A percentile compares a stretch with the other conserved stretches of the same genome.
phyloP scores from a whole-genome alignment of 2,797 vertebrate species.

The Melanotaenia pygmaea region DNA sequence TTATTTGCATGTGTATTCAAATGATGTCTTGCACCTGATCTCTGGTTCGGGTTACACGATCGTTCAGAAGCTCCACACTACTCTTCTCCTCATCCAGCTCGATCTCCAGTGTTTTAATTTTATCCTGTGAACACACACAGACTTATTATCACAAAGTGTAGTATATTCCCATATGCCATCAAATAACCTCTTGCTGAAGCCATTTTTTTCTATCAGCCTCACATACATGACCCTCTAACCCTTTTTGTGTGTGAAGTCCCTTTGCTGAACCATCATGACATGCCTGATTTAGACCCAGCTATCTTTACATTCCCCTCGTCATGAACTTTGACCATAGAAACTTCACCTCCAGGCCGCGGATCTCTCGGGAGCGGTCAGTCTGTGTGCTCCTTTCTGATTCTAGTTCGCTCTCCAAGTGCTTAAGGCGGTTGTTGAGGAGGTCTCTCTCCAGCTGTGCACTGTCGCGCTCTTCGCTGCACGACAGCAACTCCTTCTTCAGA shows the following conservation, averaged over 20 bases:
- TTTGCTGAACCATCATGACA: background rate
- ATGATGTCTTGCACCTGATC: slow-evolving; percentile 87
- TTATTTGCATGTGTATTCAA: slow-evolving; percentile 54
- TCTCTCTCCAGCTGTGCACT: slow-evolving; percentile 87
- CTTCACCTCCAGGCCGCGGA: slow-evolving; percentile 90
- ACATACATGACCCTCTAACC: background rate
- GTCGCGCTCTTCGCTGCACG: slow-evolving; percentile 87
- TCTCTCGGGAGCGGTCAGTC: slow-evolving; percentile 86
- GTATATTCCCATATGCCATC: background rate
- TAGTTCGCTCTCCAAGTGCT: slow-evolving; percentile 87
- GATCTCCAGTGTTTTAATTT: slow-evolving; percentile 88
- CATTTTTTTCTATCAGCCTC: background rate
- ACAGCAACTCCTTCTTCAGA: slow-evolving; percentile 89
- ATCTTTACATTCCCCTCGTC: slow-evolving; percentile 18
- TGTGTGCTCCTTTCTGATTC: slow-evolving; percentile 87
- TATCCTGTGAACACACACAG: slow-evolving; percentile 82
- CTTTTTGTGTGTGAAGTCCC: background rate
- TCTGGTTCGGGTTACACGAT: slow-evolving; percentile 87
- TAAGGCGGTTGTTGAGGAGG: slow-evolving; percentile 87
- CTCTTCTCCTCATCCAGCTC: slow-evolving; percentile 93
- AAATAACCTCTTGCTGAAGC: background rate
- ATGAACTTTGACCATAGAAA: slow-evolving; percentile 35
- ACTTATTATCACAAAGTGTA: background rate
- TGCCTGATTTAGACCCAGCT: background rate
- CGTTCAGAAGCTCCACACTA: slow-evolving; percentile 88